Evolutionary conservation across 2,113 vertebrate genomes (phyloP), one percentile per base, ranked within the genome.

Genomic region (Bolborhynchus lineola): DNA sequence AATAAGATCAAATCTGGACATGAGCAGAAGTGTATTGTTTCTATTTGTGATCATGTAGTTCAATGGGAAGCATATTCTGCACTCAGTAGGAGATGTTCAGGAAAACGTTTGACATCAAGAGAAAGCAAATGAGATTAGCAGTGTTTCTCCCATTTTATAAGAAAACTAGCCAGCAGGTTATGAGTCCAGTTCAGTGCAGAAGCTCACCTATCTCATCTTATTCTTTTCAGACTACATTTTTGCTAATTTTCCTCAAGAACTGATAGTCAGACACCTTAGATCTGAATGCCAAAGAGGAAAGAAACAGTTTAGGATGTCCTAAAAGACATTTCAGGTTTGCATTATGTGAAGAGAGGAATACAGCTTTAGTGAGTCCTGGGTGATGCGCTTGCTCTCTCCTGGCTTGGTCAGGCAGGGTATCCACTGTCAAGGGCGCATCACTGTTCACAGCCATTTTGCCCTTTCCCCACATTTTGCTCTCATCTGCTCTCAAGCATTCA

Each of bases 361-460:
- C 0, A 0, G 37, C 31, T 46, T 77, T 41, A 29, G 4, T 16
- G 35, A 39, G 16, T 41, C 29, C 63, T 79, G 13, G 15, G n/a
- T 65, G 33, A n/a, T 86, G 44, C 19, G 4, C 44, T 49, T 63
- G 46, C 47, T 64, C 6, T 28, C 24, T 53, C 15, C 12, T 9
- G 13, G 2, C 29, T 46, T 16, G 14, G 35, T 39, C 47, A 9
- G 35, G 23, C 39, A 65, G 37, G 41, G 75, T 50, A 37, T 57
- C 24, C 37, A 46, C 46, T 3, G 2, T 37, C 0, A 0, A 0
- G 17, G 37, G 4, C 35, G 25, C 37, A 20, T 47, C 18, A 28
- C 84, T 50, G 35, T 72, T 64, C 71, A 47, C 29, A 69, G 44
- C 18, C 74, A n/a, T 91, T 86, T 70, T n/a, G 37, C 47, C 50